Base-by-base conservation (phyloP, 2,888 invertebrate genomes). In the Agriopis marginaria region DNA sequence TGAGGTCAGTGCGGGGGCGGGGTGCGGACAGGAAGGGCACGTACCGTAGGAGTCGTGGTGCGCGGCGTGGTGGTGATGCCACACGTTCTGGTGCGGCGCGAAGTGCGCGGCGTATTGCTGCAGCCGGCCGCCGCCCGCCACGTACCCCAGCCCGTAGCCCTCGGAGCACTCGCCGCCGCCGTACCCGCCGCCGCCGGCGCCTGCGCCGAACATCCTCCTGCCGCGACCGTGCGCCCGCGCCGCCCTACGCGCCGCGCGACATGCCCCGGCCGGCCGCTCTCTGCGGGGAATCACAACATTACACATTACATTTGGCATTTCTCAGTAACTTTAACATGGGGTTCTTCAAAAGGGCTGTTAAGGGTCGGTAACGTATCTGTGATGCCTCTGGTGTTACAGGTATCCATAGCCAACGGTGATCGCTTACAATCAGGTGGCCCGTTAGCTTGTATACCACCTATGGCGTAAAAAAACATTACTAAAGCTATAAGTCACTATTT, bases 101-200 rank as follows among this genome's bases (percentile, higher is more conserved):
- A 92, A 93, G 88, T 90, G 93, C 63, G 92, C 90, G 65, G 92
- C 90, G 86, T 93, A 92, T 87, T 92, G 93, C 86, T 91, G 93
- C 82, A 92, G 88, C 8, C 92, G 86, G 17, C 86, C 84, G 72
- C 87, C 85, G 75, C 89, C 87, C 54, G 83, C 84, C 79, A 85
- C 90, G 87, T 91, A 92, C 75, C 89, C 91, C 66, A 90, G 87
- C 69, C 86, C 91, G 85, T 90, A 91, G 67, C 89, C 89, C 74
- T 89, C 92, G 65, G 77, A 84, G 83, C 87, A 87, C 72, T 87
- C 89, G 69, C 86, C 89, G 70, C 86, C 81, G 61, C 79, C 81
- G 71, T 76, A 82, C 72, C 81, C 82, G 50, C 82, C 86, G 66
- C 85, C 86, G 74, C 82, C 84, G 75, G 80, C 82, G 71, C 86